A percentile compares a stretch with the other conserved stretches of the same genome.
These are phyloP conservation scores for Urocolius indicus DNA, from an alignment of 2,113 vertebrate species.

Conservation along the genomic window DNA sequence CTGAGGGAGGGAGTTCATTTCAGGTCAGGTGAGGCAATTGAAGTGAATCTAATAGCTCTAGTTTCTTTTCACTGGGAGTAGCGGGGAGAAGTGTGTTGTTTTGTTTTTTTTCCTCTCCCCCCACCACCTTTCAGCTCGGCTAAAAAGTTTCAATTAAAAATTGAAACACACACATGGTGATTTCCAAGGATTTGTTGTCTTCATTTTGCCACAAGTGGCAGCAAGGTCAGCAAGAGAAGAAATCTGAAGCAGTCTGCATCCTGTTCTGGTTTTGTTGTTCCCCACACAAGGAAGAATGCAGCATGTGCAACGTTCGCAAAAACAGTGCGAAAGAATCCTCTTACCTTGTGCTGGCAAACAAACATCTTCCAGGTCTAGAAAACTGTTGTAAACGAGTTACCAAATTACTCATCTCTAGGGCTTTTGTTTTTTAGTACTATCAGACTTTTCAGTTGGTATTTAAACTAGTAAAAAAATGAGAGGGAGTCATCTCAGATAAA, in stretches of 20 bases:
- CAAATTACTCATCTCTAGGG: neutral
- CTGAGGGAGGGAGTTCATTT: constrained; percentile 80
- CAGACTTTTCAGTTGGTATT: neutral
- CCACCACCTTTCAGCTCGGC: constrained; percentile 10
- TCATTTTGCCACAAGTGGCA: constrained; percentile 41
- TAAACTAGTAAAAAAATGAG: neutral
- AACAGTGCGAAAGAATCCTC: neutral
- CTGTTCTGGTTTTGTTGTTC: constrained; percentile 22
- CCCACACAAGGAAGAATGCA: neutral
- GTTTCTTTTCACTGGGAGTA: constrained; percentile 69
- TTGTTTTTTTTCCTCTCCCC: constrained; percentile 21
- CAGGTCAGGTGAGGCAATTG: constrained; percentile 80
- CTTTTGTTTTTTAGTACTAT: neutral
- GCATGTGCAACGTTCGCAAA: neutral
- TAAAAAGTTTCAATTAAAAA: constrained; percentile 74
- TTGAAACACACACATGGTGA: constrained; percentile 69
- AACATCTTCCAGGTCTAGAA: neutral
- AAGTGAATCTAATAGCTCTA: constrained; percentile 76
- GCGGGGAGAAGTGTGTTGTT: constrained; percentile 65
- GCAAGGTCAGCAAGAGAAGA: constrained; percentile 49
- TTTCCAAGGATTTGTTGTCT: constrained; percentile 72
- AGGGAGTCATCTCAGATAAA: neutral
- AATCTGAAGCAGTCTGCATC: constrained; percentile 52
- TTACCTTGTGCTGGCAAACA: neutral
- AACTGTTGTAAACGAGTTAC: neutral